Evolutionary conservation across 2,888 invertebrate species (phyloP).

Genomic region (Ormyrus pomaceus): DNA sequence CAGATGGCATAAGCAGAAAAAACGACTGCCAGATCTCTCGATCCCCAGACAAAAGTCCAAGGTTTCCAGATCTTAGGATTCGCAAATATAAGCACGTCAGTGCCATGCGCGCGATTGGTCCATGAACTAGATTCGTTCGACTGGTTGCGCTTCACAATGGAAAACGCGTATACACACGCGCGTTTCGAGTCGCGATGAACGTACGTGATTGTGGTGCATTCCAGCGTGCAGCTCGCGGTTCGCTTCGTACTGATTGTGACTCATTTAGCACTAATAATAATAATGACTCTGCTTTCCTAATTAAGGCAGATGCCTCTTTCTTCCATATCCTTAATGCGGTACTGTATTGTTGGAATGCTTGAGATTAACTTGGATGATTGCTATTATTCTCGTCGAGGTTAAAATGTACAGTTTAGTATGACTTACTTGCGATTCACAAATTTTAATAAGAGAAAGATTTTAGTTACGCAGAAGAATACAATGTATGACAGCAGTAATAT

Average conservation of each 20-base stretch:
- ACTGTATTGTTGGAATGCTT: no score
- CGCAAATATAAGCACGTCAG: conserved; percentile 28
- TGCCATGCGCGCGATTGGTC: conserved; percentile 33
- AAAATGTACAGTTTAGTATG: no score
- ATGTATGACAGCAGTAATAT: no score
- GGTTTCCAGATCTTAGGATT: conserved; percentile 2
- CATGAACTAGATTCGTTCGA: conserved; percentile 53
- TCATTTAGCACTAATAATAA: conserved; percentile 27
- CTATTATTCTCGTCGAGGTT: no score
- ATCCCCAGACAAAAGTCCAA: not conserved
- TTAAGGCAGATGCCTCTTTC: not conserved
- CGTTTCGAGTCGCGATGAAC: conserved; percentile 33
- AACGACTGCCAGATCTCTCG: not conserved
- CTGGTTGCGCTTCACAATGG: conserved; percentile 26
- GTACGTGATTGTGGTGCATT: conserved; percentile 1
- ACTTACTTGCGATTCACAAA: no score
- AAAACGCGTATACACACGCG: not conserved
- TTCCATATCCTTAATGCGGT: no score
- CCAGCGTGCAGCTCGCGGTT: not conserved
- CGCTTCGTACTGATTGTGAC: conserved; percentile 22
- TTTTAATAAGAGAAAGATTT: no score
- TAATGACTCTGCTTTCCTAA: conserved; percentile 21
- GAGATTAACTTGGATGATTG: no score
- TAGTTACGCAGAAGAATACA: no score
- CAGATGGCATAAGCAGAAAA: no score